Evolutionary conservation across 2,888 invertebrate genomes (phyloP).

Genomic region (Lottia scabra): DNA sequence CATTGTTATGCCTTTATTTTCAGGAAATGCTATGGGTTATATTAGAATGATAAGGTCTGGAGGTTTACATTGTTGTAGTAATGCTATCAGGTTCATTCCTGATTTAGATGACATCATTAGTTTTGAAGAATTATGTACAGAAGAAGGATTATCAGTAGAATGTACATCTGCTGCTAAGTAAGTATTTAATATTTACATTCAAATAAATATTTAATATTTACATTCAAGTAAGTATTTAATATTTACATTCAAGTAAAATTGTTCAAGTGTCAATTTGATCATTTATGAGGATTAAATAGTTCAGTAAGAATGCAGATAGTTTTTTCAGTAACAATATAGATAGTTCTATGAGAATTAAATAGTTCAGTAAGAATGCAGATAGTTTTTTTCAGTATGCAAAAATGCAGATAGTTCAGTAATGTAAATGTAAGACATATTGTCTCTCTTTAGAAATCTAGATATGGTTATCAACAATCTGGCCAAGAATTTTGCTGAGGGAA

Average conservation of each 20-base stretch:
- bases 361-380: background rate
- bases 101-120: slow-evolving; percentile 78
- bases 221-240: too few relatives aligned
- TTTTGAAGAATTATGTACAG: slow-evolving; percentile 77
- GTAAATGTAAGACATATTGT: background rate
- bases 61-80: slow-evolving; percentile 90
- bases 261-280: too few relatives aligned
- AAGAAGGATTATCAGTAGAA: slow-evolving; percentile 74
- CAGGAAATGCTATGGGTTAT: slow-evolving; percentile 93
- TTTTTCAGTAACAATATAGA: too few relatives aligned
- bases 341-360: too few relatives aligned
- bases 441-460: slow-evolving; percentile 76
- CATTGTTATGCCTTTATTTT: slow-evolving; percentile 9
- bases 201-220: too few relatives aligned
- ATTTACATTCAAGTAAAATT: too few relatives aligned
- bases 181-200: background rate
- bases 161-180: slow-evolving; percentile 71
- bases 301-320: background rate
- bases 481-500: slow-evolving; percentile 87
- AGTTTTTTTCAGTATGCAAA: too few relatives aligned
- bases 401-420: too few relatives aligned
- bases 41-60: slow-evolving; percentile 94
- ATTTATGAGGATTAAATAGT: too few relatives aligned
- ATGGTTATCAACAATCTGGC: slow-evolving; percentile 82
- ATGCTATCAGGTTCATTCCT: slow-evolving; percentile 90